Evolutionary conservation across 2,113 vertebrate genomes (phyloP).

Genomic region (Siniperca chuatsi): DNA sequence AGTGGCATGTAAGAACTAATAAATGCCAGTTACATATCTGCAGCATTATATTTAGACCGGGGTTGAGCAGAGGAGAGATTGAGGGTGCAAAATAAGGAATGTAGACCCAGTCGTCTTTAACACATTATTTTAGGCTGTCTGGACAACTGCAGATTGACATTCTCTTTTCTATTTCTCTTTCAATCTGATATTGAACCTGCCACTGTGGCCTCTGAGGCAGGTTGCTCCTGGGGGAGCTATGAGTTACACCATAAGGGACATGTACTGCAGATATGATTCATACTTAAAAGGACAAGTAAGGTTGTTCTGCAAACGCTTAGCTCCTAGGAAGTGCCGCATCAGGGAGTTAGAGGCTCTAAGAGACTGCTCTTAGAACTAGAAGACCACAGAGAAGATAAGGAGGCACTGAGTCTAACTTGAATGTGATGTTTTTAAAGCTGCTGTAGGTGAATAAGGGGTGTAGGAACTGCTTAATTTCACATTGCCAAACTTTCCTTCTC

Average conservation of each 20-base stretch:
- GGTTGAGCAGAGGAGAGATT: conserved; percentile 49
- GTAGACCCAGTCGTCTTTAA: conserved; percentile 52
- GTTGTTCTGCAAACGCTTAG: not conserved
- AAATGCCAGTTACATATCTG: conserved; percentile 80
- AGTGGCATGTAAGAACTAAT: conserved; percentile 77
- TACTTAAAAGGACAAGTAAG: conserved; percentile 13
- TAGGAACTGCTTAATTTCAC: not conserved
- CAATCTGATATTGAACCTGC: conserved; percentile 36
- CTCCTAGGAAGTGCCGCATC: not conserved
- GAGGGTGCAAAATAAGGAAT: conserved; percentile 56
- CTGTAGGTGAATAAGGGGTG: not conserved
- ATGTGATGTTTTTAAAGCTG: not conserved
- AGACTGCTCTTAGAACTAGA: not conserved
- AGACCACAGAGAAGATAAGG: conserved; percentile 1
- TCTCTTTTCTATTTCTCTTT: conserved; percentile 30
- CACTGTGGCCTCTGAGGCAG: conserved; percentile 32
- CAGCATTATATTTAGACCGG: conserved; percentile 79
- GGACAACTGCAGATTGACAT: conserved; percentile 42
- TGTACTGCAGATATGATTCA: conserved; percentile 17
- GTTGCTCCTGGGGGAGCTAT: conserved; percentile 17
- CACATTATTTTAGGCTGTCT: conserved; percentile 74
- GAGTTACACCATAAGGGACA: conserved; percentile 20
- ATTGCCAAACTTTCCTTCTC: not conserved
- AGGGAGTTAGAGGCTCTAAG: not conserved
- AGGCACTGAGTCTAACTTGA: not conserved